Evolutionary conservation across 2,888 invertebrate genomes (phyloP).

Genomic region (Monochamus alternatus): DNA sequence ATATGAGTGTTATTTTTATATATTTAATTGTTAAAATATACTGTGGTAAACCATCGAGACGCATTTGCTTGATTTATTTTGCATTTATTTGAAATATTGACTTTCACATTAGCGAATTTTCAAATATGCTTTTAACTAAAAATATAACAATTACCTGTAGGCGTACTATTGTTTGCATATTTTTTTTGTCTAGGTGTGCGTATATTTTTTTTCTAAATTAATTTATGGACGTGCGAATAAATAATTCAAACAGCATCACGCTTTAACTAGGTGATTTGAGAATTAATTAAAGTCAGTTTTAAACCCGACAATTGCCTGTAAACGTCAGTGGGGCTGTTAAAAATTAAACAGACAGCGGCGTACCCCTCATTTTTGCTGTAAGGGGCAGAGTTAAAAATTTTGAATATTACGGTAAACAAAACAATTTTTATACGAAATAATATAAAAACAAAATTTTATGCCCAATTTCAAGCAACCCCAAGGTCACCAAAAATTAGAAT

Average conservation of each 20-base stretch:
- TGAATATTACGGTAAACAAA: not conserved
- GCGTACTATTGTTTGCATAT: not conserved
- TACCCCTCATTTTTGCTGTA: not conserved
- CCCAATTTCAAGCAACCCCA: too few species aligned
- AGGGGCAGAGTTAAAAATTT: not conserved
- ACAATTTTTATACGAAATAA: not conserved
- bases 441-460: too few species aligned
- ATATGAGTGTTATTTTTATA: too few species aligned
- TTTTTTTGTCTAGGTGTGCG: not conserved
- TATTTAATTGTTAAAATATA: too few species aligned
- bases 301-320: slow-evolving; percentile 4
- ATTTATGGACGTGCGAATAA: slow-evolving; percentile 8
- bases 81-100: not conserved
- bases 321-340: slow-evolving; percentile 22
- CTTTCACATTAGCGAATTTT: not conserved
- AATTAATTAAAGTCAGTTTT: slow-evolving; percentile 26
- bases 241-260: slow-evolving; percentile 29
- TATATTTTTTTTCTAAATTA: slow-evolving; percentile 5
- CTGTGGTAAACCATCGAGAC: too few species aligned
- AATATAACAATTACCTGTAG: slow-evolving; percentile 1
- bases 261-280: slow-evolving; percentile 18
- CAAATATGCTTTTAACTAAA: not conserved
- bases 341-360: slow-evolving; percentile 2
- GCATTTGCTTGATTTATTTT: not conserved
- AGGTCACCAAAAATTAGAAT: too few species aligned